phyloP scores from a whole-genome alignment of 2,113 vertebrate genomes.

The Malurus cyaneus region DNA sequence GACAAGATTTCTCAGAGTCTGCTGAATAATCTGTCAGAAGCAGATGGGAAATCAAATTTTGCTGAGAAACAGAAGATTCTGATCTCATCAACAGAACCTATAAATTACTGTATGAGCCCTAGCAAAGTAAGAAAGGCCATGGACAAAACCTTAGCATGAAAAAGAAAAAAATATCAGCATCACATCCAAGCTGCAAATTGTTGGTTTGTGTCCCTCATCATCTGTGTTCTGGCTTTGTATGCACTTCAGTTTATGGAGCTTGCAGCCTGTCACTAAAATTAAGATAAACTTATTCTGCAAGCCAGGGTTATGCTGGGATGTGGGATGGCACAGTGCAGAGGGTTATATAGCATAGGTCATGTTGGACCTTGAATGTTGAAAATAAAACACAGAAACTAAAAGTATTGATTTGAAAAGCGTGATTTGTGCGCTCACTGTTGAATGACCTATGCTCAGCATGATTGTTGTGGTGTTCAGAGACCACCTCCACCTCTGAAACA shows the following conservation, averaged over 20 bases:
- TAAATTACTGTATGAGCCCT: neutral
- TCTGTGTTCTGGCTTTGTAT: neutral
- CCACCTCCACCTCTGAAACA: neutral
- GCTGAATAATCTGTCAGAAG: slow-evolving; percentile 10
- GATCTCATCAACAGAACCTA: neutral
- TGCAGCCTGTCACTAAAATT: neutral
- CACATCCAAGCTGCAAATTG: neutral
- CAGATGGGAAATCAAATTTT: slow-evolving; percentile 29
- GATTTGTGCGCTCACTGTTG: neutral
- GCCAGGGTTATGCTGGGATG: neutral
- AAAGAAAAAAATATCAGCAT: neutral
- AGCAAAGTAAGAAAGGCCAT: neutral
- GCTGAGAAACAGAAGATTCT: slow-evolving; percentile 1
- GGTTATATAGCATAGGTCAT: neutral
- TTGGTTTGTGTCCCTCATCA: neutral
- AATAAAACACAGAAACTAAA: neutral
- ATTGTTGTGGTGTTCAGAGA: neutral
- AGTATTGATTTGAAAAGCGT: neutral
- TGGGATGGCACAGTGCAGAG: neutral
- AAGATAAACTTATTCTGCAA: neutral
- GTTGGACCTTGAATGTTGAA: neutral
- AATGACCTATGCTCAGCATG: neutral
- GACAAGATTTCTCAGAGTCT: slow-evolving; percentile 9
- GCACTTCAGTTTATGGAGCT: neutral
- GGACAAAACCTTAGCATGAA: neutral